Evolutionary conservation across 2,113 vertebrate species (phyloP).

Genomic region (Chlorocebus sabaeus): DNA sequence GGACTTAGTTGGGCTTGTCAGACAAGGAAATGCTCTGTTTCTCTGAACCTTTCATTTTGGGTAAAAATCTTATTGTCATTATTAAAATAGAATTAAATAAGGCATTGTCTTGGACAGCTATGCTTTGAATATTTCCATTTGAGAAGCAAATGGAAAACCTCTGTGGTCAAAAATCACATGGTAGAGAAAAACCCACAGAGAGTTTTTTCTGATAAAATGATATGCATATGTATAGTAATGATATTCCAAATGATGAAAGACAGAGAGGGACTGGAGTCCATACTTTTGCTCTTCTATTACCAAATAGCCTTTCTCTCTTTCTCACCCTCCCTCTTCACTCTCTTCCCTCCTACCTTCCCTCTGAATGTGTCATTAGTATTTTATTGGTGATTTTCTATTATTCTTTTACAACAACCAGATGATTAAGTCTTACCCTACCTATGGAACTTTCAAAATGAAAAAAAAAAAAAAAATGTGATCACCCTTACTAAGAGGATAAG

Average conservation of each 20-base stretch:
- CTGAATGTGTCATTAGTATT: neutral
- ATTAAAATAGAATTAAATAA: neutral
- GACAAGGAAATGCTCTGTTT: neutral
- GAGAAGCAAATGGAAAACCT: neutral
- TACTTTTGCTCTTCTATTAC: neutral
- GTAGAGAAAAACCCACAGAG: neutral
- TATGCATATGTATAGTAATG: neutral
- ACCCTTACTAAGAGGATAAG: neutral
- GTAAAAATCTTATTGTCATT: neutral
- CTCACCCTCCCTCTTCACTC: neutral
- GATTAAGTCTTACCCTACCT: neutral
- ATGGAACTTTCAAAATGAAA: neutral
- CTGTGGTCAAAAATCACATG: neutral
- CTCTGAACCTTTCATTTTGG: neutral
- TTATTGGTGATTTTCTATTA: neutral
- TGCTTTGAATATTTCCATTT: constrained; percentile 20
- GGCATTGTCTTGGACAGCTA: neutral
- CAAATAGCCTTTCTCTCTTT: neutral
- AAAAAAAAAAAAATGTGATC: neutral
- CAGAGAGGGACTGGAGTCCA: neutral
- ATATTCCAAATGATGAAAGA: neutral
- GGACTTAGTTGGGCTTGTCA: neutral
- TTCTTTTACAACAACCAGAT: neutral
- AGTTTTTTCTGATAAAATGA: neutral
- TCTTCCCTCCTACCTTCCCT: neutral